These are phyloP conservation scores for Candidula unifasciata DNA, from an alignment of 2,888 invertebrate genomes.

Conservation along the genomic window DNA sequence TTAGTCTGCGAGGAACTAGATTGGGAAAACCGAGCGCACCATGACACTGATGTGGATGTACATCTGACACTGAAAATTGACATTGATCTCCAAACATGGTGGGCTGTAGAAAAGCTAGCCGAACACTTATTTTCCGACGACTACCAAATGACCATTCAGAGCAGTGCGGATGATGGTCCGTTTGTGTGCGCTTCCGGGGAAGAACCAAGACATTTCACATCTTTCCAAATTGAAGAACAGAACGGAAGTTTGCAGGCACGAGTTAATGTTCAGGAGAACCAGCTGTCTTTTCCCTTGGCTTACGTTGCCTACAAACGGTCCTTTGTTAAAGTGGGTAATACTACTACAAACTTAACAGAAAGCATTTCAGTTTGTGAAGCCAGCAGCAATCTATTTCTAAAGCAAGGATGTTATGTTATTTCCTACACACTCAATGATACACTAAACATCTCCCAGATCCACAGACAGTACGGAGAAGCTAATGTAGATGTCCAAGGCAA, in stretches of 20 bases:
- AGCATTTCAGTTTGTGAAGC: neutral
- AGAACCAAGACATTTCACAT: neutral
- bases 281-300: neutral
- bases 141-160: neutral
- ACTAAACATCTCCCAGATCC: neutral
- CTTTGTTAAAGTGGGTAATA: neutral
- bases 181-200: neutral
- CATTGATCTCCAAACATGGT: neutral
- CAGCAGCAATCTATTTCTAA: neutral
- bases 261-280: neutral
- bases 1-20: neutral
- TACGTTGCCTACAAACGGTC: neutral
- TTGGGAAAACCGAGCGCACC: too few species aligned
- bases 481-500: conserved; percentile 7
- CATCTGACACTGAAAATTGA: neutral
- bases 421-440: conserved; percentile 20
- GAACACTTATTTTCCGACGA: neutral
- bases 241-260: neutral
- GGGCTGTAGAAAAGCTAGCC: neutral
- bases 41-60: neutral
- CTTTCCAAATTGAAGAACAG: neutral
- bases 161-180: neutral
- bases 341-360: neutral
- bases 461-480: neutral
- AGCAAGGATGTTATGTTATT: neutral